Base-by-base conservation (phyloP, 2,113 vertebrate species). In the Eulacestoma nigropectus region DNA sequence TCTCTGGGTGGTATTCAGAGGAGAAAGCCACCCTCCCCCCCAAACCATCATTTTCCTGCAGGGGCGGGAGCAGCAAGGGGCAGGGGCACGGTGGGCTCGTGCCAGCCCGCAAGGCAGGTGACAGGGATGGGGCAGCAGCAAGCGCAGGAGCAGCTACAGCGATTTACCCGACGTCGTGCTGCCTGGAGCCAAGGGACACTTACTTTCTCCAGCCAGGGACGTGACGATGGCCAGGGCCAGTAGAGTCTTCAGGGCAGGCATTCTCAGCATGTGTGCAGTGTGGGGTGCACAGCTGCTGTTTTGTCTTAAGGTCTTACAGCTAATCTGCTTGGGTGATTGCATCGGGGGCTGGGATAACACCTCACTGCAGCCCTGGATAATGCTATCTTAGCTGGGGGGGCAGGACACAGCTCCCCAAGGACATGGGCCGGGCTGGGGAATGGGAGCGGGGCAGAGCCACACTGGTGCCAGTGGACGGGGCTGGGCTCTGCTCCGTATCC, bases 291-390 rank as follows among this genome's bases (percentile, higher is more conserved):
- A 65, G 95, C 94, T 87, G 89, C 84, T 95, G 57, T 92, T 92
- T 95, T 97, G 97, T 96, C 97, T 97, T 90, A 96, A 94, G 79
- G 80, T 97, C 89, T 98, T 97, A 97, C 83, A 92, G 84, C 73
- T 98, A 98, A 98, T 98, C 96, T 91, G 97, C 97, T 95, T 79
- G 96, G 94, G 96, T 85, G 97, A 98, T 97, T 93, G 98, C 97
- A 93, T 96, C 78, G 93, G 60, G 89, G 72, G 87, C 96, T 96
- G 74, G 89, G 95, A 85, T 98, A 96, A 98, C 97, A 70, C 92
- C 95, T 98, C 98, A 26, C 46, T 25, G 60, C 79, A 81, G 93
- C 78, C 87, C 84, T 29, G 75, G 52, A 53, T 96, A 97, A 97
- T 95, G 83, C 94, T 92, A 20, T 59, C 94, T 95, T 56, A 95